These are phyloP conservation scores for Drosophila lowei DNA, from an alignment of 1,140 invertebrate species.

Conservation along the genomic window DNA sequence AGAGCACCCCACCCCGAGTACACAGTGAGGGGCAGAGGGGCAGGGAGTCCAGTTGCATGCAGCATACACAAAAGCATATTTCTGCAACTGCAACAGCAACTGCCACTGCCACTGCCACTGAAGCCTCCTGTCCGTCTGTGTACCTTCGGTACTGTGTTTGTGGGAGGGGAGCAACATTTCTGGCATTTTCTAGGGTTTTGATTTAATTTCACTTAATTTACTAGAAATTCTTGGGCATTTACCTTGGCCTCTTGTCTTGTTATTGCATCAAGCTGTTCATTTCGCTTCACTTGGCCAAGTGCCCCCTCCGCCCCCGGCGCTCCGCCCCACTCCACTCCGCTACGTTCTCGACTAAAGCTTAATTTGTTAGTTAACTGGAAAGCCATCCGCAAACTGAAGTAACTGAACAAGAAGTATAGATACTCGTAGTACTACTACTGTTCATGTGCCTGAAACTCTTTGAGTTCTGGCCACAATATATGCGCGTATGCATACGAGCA, in stretches of 20 bases:
- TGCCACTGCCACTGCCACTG: not conserved
- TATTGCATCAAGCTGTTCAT: conserved; percentile 11
- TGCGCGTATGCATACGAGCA: conserved; percentile 11
- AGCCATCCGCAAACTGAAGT: conserved; percentile 13
- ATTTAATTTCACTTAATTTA: conserved; percentile 41
- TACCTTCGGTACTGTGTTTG: not conserved
- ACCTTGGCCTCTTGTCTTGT: conserved; percentile 6
- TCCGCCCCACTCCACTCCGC: conserved; percentile 8
- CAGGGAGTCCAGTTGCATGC: too few species aligned
- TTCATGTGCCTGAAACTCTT: conserved; percentile 62
- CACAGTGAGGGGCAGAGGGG: too few species aligned
- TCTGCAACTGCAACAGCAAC: too few species aligned
- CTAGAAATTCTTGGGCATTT: conserved; percentile 44
- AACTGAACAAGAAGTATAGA: conserved; percentile 11
- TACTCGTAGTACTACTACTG: conserved; percentile 1
- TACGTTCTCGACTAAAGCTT: conserved; percentile 53
- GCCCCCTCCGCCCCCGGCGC: conserved; percentile 17
- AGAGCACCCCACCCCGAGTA: not conserved
- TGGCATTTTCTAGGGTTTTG: conserved; percentile 33
- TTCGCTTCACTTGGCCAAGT: conserved; percentile 37
- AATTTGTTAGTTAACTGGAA: conserved; percentile 23
- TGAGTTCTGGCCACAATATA: conserved; percentile 49
- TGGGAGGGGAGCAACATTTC: conserved; percentile 22
- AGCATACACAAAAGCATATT: not conserved
- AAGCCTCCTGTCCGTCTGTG: not conserved